These are phyloP conservation scores for Drosophila elegans DNA, from an alignment of 1,140 invertebrate genomes.

Conservation along the genomic window DNA sequence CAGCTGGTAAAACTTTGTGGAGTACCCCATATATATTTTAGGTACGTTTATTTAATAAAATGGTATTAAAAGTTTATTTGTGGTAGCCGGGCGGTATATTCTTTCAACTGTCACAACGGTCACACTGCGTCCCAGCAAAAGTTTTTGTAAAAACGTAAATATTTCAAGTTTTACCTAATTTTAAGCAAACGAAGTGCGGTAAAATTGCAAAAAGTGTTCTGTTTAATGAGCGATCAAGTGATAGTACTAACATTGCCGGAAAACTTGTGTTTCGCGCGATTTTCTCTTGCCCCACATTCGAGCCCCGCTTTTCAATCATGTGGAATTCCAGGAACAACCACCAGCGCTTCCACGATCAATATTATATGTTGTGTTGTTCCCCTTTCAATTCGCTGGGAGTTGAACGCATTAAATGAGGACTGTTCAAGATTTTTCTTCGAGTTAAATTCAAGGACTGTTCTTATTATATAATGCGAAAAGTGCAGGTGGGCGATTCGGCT, in stretches of 20 bases:
- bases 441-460: slow-evolving; percentile 33
- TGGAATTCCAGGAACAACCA: slow-evolving; percentile 24
- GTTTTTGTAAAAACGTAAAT: slow-evolving; percentile 47
- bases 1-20: too few species aligned
- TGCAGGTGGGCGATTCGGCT: slow-evolving; percentile 39
- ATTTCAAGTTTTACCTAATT: slow-evolving; percentile 26
- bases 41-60: too few species aligned
- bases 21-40: too few species aligned
- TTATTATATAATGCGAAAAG: slow-evolving; percentile 48
- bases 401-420: neutral
- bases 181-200: slow-evolving; percentile 12
- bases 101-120: too few species aligned
- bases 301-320: slow-evolving; percentile 12
- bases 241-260: neutral
- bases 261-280: neutral
- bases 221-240: neutral
- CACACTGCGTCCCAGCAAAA: neutral
- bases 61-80: too few species aligned
- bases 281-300: slow-evolving; percentile 4
- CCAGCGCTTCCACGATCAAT: slow-evolving; percentile 4
- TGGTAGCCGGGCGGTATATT: too few species aligned
- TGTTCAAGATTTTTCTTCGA: neutral
- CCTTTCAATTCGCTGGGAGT: neutral
- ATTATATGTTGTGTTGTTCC: slow-evolving; percentile 12
- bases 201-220: neutral